Conservation (phyloP, 2,797 vertebrate species). For the Bradypodion ventrale region DNA sequence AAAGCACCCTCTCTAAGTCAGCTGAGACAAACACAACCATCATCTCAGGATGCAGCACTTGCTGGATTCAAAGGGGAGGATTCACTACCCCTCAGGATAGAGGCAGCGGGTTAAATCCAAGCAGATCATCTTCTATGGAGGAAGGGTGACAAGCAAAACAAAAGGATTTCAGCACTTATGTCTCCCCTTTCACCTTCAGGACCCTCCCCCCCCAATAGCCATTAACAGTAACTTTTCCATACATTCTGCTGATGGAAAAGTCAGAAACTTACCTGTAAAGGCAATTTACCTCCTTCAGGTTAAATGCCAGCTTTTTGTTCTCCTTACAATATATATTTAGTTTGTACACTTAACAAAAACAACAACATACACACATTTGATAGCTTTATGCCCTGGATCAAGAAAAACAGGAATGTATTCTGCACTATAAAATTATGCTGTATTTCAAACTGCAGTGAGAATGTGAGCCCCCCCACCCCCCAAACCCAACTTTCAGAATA, state of each 20-base stretch:
- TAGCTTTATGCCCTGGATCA: neutral
- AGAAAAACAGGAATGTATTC: neutral
- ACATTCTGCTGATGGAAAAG: neutral
- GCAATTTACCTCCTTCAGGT: neutral
- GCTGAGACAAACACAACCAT: neutral
- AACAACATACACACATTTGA: neutral
- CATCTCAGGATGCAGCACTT: neutral
- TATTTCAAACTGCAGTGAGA: neutral
- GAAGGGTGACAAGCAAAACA: neutral
- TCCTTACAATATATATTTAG: neutral
- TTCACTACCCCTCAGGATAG: neutral
- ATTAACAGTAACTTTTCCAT: neutral
- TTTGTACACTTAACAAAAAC: neutral
- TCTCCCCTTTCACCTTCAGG: constrained; percentile 8
- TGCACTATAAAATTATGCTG: neutral
- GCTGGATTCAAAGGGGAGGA: neutral
- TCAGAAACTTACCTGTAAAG: constrained; percentile 18
- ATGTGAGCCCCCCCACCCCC: neutral
- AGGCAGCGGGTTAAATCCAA: neutral
- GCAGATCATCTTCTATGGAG: neutral
- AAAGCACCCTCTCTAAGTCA: neutral
- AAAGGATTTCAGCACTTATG: constrained; percentile 10
- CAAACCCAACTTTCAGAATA: neutral
- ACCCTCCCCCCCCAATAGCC: neutral
- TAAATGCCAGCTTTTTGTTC: neutral